Evolutionary conservation across 1,140 invertebrate genomes (phyloP).

Genomic region (Anoplolepis gracilipes): DNA sequence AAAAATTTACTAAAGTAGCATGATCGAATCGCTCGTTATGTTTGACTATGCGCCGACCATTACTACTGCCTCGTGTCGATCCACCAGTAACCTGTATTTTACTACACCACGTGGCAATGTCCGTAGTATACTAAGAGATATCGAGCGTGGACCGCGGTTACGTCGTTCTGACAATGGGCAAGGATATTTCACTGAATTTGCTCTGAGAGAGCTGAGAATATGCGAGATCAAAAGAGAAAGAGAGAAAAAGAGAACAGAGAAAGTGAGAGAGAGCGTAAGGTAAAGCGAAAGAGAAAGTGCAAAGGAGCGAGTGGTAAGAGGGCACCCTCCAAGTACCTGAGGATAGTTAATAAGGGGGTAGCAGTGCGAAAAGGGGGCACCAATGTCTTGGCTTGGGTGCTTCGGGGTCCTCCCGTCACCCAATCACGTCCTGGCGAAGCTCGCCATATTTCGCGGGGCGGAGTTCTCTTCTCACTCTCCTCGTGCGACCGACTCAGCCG

Average conservation of each 20-base stretch:
- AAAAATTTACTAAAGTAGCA: not conserved
- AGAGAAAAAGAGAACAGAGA: slow-evolving; percentile 35
- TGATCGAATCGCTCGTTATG: not conserved
- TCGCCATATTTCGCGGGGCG: slow-evolving; percentile 85
- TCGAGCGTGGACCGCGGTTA: slow-evolving; percentile 48
- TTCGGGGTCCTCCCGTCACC: slow-evolving; percentile 84
- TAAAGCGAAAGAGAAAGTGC: slow-evolving; percentile 69
- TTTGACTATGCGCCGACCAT: not conserved
- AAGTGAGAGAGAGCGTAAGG: slow-evolving; percentile 60
- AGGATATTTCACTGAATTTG: slow-evolving; percentile 52
- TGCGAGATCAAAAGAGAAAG: not conserved
- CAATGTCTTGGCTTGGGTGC: slow-evolving; percentile 85
- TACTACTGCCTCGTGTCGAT: slow-evolving; percentile 36
- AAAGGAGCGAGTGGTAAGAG: slow-evolving; percentile 65
- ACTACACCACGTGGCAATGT: slow-evolving; percentile 47
- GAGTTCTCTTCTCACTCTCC: slow-evolving; percentile 81
- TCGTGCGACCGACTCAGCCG: slow-evolving; percentile 77
- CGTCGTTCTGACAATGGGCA: slow-evolving; percentile 52
- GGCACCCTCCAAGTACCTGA: slow-evolving; percentile 66
- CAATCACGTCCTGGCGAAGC: slow-evolving; percentile 84
- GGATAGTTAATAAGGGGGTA: slow-evolving; percentile 75
- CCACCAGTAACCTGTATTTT: slow-evolving; percentile 9
- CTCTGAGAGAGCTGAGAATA: slow-evolving; percentile 22
- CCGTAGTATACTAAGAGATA: slow-evolving; percentile 34
- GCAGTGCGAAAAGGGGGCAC: slow-evolving; percentile 78